Conservation (phyloP, 2,888 invertebrate species). For the Eilema griseolum region DNA sequence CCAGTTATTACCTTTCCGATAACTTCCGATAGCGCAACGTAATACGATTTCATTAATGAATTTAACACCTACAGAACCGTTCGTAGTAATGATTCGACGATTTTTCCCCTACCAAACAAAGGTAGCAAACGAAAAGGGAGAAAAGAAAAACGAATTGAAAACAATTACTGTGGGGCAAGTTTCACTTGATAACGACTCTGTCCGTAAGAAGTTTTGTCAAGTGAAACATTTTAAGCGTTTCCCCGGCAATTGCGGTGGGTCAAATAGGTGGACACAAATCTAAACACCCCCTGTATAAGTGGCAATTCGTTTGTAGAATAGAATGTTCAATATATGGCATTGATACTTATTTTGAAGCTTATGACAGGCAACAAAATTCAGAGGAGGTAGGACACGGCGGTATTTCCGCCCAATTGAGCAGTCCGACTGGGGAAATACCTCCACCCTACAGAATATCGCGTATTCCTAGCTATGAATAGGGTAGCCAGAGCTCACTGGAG, state of each 20-base stretch:
- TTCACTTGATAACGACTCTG: conserved; percentile 70
- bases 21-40: conserved; percentile 41
- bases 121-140: conserved; percentile 43
- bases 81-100: conserved; percentile 50
- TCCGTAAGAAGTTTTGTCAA: conserved; percentile 65
- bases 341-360: no score
- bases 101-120: conserved; percentile 57
- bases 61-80: conserved; percentile 49
- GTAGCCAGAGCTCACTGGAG: no score
- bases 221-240: conserved; percentile 59
- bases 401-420: no score
- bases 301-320: no score
- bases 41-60: conserved; percentile 54
- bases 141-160: conserved; percentile 69
- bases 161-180: conserved; percentile 75
- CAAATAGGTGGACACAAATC: conserved; percentile 43
- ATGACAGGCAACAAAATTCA: no score
- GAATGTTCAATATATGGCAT: no score
- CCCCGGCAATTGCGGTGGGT: conserved; percentile 46
- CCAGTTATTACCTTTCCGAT: conserved; percentile 48
- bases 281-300: conserved; percentile 5
- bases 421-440: no score
- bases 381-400: no score
- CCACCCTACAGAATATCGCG: no score
- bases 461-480: no score